Evolutionary conservation across 2,797 vertebrate species (phyloP).

Genomic region (Chelon auratus): DNA sequence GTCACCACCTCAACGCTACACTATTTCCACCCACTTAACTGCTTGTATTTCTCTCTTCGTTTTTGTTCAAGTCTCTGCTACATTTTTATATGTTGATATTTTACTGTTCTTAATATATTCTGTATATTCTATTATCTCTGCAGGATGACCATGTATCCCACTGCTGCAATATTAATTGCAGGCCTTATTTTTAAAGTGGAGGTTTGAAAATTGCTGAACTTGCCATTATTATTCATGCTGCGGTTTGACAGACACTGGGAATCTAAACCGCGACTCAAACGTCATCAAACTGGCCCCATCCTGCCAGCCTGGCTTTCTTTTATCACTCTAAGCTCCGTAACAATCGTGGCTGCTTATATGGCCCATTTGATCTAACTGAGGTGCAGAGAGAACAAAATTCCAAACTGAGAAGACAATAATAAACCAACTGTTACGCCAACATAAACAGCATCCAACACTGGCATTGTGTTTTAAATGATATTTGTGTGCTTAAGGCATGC

Average conservation of each 20-base stretch:
- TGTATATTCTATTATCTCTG: too few species aligned
- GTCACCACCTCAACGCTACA: conserved; percentile 37
- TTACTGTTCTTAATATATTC: neutral
- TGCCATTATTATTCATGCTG: neutral
- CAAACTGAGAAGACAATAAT: neutral
- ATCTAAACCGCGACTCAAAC: conserved; percentile 1
- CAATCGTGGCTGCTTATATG: conserved; percentile 27
- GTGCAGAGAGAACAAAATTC: conserved; percentile 19
- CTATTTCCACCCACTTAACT: conserved; percentile 40
- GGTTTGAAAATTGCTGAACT: neutral
- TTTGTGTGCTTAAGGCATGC: conserved; percentile 1
- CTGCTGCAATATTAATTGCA: neutral
- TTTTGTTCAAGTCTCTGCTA: conserved; percentile 15
- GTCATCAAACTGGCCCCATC: conserved; percentile 10
- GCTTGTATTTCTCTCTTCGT: conserved; percentile 15
- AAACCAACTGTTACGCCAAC: conserved; percentile 8
- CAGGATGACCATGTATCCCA: neutral
- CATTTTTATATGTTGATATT: neutral
- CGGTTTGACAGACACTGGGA: conserved; percentile 7
- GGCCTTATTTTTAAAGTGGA: neutral
- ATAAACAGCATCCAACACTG: neutral
- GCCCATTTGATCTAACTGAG: conserved; percentile 35
- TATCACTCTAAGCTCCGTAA: conserved; percentile 7
- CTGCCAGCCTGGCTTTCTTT: conserved; percentile 7
- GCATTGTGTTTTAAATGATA: conserved; percentile 19